phyloP scores from a whole-genome alignment of 2,113 vertebrate species.

The Merops nubicus region DNA sequence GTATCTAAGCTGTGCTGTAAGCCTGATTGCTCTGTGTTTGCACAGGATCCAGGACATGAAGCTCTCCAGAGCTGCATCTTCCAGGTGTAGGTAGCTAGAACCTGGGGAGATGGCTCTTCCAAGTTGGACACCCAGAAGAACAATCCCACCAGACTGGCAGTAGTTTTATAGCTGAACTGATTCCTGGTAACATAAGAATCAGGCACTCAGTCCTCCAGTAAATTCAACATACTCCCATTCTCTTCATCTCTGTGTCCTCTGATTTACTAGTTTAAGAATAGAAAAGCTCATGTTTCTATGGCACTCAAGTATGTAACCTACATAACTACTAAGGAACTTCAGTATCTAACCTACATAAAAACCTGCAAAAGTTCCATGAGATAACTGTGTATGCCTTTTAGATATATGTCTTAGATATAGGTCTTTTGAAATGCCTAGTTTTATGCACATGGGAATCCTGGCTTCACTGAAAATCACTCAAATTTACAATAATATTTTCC shows the following conservation, averaged over 20 bases:
- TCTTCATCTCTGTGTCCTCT: background rate
- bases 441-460: background rate
- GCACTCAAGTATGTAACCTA: background rate
- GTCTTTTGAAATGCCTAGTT: background rate
- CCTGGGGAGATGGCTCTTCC: background rate
- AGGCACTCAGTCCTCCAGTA: background rate
- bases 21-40: background rate
- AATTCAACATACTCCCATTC: background rate
- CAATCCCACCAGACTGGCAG: background rate
- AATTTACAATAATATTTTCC: background rate
- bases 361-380: background rate
- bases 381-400: background rate
- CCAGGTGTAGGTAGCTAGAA: background rate
- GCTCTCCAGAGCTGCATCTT: background rate
- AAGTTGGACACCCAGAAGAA: background rate
- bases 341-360: background rate
- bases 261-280: background rate
- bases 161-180: background rate
- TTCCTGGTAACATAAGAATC: background rate
- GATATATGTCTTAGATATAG: background rate
- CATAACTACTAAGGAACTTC: background rate
- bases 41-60: background rate
- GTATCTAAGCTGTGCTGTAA: background rate
- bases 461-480: background rate
- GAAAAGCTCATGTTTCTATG: background rate